These are phyloP conservation scores for Rhynchophorus ferrugineus DNA, from an alignment of 1,140 invertebrate species.

Conservation along the genomic window DNA sequence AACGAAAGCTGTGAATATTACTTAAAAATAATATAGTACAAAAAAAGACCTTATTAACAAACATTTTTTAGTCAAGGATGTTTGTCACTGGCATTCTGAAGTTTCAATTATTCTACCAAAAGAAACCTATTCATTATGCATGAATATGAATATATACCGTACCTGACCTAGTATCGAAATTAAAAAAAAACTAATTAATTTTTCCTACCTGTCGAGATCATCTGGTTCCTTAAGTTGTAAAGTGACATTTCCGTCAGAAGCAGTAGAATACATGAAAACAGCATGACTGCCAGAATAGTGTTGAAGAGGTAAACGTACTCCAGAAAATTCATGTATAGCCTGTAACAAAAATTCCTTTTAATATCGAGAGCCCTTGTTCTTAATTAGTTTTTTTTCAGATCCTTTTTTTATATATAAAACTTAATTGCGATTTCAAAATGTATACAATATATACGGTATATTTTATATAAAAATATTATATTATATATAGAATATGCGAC, in stretches of 20 bases:
- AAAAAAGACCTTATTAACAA: too few species aligned
- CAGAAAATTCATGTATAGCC: slow-evolving; percentile 43
- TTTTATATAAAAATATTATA: slow-evolving; percentile 13
- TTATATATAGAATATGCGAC: slow-evolving; percentile 6
- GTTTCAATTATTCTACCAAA: too few species aligned
- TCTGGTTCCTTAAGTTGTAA: slow-evolving; percentile 43
- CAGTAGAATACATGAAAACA: slow-evolving; percentile 46
- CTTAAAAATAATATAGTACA: too few species aligned
- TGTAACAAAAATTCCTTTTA: slow-evolving; percentile 27
- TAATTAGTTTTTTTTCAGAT: too few species aligned
- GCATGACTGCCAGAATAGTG: slow-evolving; percentile 43
- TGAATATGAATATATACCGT: too few species aligned
- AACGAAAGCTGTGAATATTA: too few species aligned
- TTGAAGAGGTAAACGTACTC: slow-evolving; percentile 43
- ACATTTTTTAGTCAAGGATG: too few species aligned
- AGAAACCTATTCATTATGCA: too few species aligned
- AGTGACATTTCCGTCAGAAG: slow-evolving; percentile 42
- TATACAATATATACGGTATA: slow-evolving; percentile 6
- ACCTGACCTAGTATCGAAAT: too few species aligned
- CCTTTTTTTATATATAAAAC: not conserved
- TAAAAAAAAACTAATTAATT: too few species aligned
- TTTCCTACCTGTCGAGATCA: slow-evolving; percentile 37
- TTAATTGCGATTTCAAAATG: slow-evolving; percentile 3
- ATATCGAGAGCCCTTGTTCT: too few species aligned
- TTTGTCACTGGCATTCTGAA: too few species aligned